Percentiles rank a stretch among this genome's conserved stretches.
Evolutionary conservation across 2,797 vertebrate genomes (phyloP).

Genomic region (Brotula barbata): DNA sequence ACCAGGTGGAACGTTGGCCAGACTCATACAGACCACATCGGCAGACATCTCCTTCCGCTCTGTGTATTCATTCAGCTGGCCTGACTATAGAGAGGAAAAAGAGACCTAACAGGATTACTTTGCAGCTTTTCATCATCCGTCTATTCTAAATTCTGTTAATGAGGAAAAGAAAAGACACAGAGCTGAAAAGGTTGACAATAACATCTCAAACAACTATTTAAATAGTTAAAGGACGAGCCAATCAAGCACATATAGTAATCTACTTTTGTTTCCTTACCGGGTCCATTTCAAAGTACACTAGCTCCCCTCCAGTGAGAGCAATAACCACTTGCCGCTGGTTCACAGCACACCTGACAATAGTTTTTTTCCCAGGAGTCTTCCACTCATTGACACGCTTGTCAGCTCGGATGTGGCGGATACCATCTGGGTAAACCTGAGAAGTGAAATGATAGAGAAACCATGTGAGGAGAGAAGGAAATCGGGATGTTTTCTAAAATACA

Average conservation of each 20-base stretch:
- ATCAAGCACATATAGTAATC: too few species aligned
- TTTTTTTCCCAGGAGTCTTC: conserved; percentile 98
- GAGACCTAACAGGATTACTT: not conserved
- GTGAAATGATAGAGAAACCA: not conserved
- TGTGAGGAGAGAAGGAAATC: not conserved
- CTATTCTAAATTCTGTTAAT: too few species aligned
- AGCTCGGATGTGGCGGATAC: conserved; percentile 95
- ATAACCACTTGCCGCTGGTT: conserved; percentile 99
- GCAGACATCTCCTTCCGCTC: conserved; percentile 99
- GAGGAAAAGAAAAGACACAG: too few species aligned
- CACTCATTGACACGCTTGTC: conserved; percentile 99
- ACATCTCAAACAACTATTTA: not conserved
- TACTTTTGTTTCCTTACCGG: too few species aligned
- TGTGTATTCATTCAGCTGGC: conserved; percentile 97
- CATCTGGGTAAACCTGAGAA: conserved; percentile 93
- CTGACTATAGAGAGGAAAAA: conserved; percentile 80
- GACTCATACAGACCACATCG: conserved; percentile 97
- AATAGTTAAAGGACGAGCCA: too few species aligned
- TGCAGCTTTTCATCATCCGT: not conserved
- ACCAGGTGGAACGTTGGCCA: conserved; percentile 95
- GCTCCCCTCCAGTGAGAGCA: conserved; percentile 94
- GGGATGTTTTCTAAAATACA: too few species aligned
- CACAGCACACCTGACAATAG: conserved; percentile 96
- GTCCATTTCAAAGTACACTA: conserved; percentile 99
- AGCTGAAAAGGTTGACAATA: too few species aligned